Evolutionary conservation across 2,113 vertebrate species (phyloP).

Genomic region (Gymnarchus niloticus): DNA sequence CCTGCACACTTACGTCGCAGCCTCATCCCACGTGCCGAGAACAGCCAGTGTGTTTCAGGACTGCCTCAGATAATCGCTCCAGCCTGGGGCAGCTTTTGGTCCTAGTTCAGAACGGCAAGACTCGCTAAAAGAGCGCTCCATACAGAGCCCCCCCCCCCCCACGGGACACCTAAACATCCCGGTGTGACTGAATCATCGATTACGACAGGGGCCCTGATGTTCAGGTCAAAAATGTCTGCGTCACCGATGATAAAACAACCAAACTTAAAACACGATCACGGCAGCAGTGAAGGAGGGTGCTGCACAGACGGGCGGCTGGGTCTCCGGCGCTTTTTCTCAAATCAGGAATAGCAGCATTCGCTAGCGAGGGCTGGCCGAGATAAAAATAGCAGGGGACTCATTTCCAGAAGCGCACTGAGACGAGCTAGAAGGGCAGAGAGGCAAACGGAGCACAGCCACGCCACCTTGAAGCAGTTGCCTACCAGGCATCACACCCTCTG

Average conservation of each 20-base stretch:
- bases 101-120: no score
- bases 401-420: neutral
- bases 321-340: constrained; percentile 35
- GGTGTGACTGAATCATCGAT: no score
- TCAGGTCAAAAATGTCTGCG: no score
- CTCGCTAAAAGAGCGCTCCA: neutral
- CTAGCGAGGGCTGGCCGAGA: constrained; percentile 8
- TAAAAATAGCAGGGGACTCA: constrained; percentile 33
- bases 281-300: neutral
- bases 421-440: neutral
- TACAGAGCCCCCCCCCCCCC: neutral
- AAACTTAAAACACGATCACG: neutral
- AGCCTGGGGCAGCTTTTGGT: no score
- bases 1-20: neutral
- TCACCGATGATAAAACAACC: neutral
- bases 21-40: neutral
- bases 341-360: constrained; percentile 19
- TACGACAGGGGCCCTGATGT: no score
- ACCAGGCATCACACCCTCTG: no score
- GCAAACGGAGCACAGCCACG: constrained; percentile 25
- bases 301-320: constrained; percentile 7
- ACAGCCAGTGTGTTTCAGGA: neutral
- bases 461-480: constrained; percentile 45
- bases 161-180: neutral
- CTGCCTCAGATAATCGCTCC: neutral